phyloP scores from a whole-genome alignment of 2,113 vertebrate genomes.

The Centropristis striata region DNA sequence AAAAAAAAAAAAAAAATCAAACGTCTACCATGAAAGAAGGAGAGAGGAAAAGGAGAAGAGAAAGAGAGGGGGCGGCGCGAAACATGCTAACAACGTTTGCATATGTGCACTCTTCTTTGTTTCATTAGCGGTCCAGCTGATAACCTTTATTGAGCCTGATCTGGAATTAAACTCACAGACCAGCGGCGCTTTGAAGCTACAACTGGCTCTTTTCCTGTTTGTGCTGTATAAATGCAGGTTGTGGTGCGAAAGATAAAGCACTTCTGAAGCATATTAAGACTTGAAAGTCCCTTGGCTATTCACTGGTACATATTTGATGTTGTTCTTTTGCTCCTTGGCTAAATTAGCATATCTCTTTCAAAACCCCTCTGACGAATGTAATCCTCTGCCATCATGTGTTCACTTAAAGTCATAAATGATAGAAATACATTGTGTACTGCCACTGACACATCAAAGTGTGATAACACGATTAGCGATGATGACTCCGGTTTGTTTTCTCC shows the following conservation, averaged over 20 bases:
- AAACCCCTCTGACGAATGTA: constrained; percentile 90
- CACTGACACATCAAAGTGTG: constrained; percentile 93
- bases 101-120: constrained; percentile 86
- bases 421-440: constrained; percentile 90
- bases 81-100: constrained; percentile 77
- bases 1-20: constrained; percentile 87
- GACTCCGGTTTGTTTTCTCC: constrained; percentile 87
- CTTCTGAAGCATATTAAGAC: constrained; percentile 96
- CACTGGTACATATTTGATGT: constrained; percentile 98
- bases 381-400: constrained; percentile 93
- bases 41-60: constrained; percentile 50
- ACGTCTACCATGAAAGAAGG: constrained; percentile 84
- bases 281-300: constrained; percentile 97
- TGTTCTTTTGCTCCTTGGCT: constrained; percentile 93
- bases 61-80: constrained; percentile 48
- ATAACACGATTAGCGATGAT: constrained; percentile 93
- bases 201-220: constrained; percentile 92
- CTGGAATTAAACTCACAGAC: constrained; percentile 91
- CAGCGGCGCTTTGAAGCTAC: constrained; percentile 91
- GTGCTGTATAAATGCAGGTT: constrained; percentile 91
- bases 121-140: constrained; percentile 91
- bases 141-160: constrained; percentile 98
- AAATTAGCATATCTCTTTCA: constrained; percentile 99
- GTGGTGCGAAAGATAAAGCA: constrained; percentile 94
- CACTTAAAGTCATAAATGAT: constrained; percentile 94